These are phyloP conservation scores for Lithobates sylvaticus DNA, from an alignment of 2,797 vertebrate genomes.

Conservation along the genomic window DNA sequence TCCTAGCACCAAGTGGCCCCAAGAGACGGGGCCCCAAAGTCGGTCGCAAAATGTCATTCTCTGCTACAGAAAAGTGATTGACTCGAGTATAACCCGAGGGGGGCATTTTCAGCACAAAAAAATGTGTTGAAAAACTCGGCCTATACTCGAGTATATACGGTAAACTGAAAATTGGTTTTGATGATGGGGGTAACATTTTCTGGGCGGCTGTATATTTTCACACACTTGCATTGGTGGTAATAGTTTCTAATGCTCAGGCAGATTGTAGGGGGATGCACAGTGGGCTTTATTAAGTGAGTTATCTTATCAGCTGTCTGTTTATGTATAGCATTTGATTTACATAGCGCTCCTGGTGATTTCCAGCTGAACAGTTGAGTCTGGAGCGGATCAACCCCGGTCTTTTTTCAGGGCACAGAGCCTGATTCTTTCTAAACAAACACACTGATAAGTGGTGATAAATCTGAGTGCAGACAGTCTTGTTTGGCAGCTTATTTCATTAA, in stretches of 20 bases:
- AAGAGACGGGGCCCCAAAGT: too few species aligned
- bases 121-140: too few species aligned
- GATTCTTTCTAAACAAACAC: constrained; percentile 63
- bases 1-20: too few species aligned
- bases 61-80: too few species aligned
- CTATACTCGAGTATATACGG: too few species aligned
- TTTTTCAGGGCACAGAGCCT: constrained; percentile 55
- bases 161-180: too few species aligned
- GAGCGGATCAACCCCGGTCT: constrained; percentile 55
- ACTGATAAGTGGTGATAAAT: constrained; percentile 64
- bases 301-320: constrained; percentile 49
- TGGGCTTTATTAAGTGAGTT: not conserved
- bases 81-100: too few species aligned
- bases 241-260: not conserved
- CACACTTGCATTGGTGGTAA: constrained; percentile 9
- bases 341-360: constrained; percentile 28
- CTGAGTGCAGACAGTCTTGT: constrained; percentile 59
- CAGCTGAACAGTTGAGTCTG: constrained; percentile 9
- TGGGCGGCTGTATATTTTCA: not conserved
- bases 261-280: not conserved
- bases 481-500: constrained; percentile 45
- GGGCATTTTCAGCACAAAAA: too few species aligned
- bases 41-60: too few species aligned
- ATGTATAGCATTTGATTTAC: constrained; percentile 35
- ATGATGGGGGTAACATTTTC: not conserved